A percentile compares a stretch with the other conserved stretches of the same genome.
Evolutionary conservation across 2,797 vertebrate genomes (phyloP).

Genomic region (Lepilemur septentrionalis): DNA sequence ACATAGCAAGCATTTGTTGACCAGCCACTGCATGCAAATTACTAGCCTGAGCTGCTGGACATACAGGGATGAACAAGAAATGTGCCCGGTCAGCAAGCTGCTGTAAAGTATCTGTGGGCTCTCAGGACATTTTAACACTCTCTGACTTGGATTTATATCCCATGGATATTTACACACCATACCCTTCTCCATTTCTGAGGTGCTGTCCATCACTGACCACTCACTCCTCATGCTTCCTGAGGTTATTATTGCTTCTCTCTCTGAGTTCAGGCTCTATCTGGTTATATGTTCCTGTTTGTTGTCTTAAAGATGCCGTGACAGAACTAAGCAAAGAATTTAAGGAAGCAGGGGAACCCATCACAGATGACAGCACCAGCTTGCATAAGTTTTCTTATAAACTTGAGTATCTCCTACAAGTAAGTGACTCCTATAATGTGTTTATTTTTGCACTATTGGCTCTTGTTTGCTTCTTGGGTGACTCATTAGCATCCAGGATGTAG

Average conservation of each 20-base stretch:
- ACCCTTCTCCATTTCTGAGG: fast-evolving
- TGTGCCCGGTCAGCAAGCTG: background rate
- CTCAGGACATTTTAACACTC: background rate
- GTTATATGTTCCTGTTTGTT: constrained; percentile 59
- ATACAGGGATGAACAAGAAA: background rate
- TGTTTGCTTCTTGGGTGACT: background rate
- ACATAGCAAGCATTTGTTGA: background rate
- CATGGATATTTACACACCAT: fast-evolving
- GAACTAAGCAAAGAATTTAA: constrained; percentile 93
- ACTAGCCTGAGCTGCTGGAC: background rate
- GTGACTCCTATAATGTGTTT: background rate
- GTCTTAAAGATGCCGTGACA: constrained; percentile 90
- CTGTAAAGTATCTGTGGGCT: background rate
- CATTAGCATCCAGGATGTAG: background rate
- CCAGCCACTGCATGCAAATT: background rate
- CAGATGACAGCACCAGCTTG: constrained; percentile 94
- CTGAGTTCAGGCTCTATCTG: background rate
- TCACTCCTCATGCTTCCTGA: background rate
- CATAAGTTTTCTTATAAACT: constrained; percentile 98
- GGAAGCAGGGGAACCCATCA: constrained; percentile 94
- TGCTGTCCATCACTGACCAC: background rate
- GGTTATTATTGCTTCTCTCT: background rate
- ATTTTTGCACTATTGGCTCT: constrained; percentile 10
- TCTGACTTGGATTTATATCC: background rate
- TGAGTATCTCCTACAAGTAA: constrained; percentile 96